Evolutionary conservation across 1,140 invertebrate species (phyloP).

Genomic region (Dryas iulia): DNA sequence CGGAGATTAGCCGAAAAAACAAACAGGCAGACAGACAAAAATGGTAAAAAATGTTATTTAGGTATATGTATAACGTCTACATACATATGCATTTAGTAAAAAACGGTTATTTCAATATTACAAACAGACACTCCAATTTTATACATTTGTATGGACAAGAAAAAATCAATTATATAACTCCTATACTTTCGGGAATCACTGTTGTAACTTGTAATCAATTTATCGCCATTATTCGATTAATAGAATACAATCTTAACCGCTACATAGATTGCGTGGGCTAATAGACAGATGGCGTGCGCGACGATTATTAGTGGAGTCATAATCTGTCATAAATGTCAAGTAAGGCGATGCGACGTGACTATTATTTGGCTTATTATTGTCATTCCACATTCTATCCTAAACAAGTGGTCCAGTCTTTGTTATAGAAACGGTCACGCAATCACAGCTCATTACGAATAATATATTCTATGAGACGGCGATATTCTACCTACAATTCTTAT

Average conservation of each 20-base stretch:
- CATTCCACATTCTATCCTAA: conserved; percentile 53
- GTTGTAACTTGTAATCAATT: conserved; percentile 9
- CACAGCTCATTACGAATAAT: conserved; percentile 47
- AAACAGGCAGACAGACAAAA: too few relatives aligned
- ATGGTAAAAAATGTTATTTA: too few relatives aligned
- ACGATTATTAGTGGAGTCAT: conserved; percentile 68
- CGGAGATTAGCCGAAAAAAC: too few relatives aligned
- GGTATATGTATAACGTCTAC: too few relatives aligned
- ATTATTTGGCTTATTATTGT: conserved; percentile 67
- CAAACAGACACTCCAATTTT: too few relatives aligned
- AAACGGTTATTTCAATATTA: too few relatives aligned
- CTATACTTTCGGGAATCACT: background rate
- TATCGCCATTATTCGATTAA: conserved; percentile 64
- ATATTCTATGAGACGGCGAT: conserved; percentile 36
- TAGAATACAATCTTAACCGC: conserved; percentile 65
- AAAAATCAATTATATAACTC: background rate
- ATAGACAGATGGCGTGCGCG: conserved; percentile 73
- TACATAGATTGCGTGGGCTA: conserved; percentile 63
- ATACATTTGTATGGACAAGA: too few relatives aligned
- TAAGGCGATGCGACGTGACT: conserved; percentile 50
- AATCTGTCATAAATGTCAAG: conserved; percentile 77
- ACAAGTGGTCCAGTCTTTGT: conserved; percentile 58
- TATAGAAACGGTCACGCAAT: conserved; percentile 62
- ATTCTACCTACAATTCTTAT: conserved; percentile 39
- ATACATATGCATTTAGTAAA: too few relatives aligned